phyloP scores from a whole-genome alignment of 2,797 vertebrate species.

The Amphiprion clarkii region DNA sequence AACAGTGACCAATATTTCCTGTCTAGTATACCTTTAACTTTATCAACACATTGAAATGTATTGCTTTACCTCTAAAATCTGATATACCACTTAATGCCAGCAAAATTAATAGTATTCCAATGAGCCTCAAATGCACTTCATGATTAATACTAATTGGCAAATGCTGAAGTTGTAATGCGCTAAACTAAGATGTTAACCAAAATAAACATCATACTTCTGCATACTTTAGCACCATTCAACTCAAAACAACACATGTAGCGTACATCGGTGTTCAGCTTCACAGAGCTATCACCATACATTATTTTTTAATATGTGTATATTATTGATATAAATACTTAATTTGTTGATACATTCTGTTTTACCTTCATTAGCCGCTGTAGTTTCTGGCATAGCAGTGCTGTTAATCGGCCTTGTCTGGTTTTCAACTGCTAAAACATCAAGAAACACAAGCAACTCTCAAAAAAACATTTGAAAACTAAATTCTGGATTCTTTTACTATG shows the following conservation, averaged over 20 bases:
- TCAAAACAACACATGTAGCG: not conserved
- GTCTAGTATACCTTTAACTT: not conserved
- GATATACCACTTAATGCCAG: not conserved
- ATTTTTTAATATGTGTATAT: too few relatives aligned
- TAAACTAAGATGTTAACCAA: not conserved
- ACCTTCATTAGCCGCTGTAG: not conserved
- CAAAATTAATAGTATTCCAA: not conserved
- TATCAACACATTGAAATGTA: not conserved
- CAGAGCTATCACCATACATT: too few relatives aligned
- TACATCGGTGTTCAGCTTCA: too few relatives aligned
- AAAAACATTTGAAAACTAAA: not conserved
- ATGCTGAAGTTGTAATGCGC: not conserved
- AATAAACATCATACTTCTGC: not conserved
- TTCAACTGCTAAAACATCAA: slow-evolving; percentile 22
- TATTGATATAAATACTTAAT: too few relatives aligned
- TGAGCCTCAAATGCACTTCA: not conserved
- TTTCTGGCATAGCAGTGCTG: not conserved
- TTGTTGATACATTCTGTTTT: not conserved
- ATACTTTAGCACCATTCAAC: not conserved
- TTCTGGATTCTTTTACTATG: slow-evolving; percentile 4
- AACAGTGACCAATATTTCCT: too few relatives aligned
- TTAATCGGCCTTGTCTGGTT: rapidly evolving
- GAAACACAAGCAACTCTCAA: not conserved
- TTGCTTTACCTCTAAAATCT: not conserved
- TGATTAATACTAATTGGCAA: not conserved